phyloP scores from a whole-genome alignment of 2,113 vertebrate species.

The Callipepla californica region DNA sequence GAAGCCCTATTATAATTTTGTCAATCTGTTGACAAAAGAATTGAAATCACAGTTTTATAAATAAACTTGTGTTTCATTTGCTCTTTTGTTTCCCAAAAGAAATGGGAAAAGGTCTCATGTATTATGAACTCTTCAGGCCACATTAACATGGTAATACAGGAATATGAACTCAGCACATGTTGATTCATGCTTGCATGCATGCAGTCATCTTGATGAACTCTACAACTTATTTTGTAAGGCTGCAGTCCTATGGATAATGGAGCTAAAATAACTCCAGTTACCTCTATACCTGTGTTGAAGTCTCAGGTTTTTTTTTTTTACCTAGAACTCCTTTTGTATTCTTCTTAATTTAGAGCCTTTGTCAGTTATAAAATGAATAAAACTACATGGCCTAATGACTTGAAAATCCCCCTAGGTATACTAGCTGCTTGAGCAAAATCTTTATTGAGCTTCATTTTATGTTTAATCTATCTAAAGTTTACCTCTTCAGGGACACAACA shows the following conservation, averaged over 20 bases:
- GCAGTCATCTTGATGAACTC: accelerated
- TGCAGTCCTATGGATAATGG: neutral
- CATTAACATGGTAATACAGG: neutral
- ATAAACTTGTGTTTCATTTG: neutral
- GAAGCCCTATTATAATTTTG: neutral
- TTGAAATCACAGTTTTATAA: neutral
- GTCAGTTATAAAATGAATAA: neutral
- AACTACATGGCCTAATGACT: neutral
- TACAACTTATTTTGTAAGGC: neutral
- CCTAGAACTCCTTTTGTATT: neutral
- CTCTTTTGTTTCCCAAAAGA: neutral
- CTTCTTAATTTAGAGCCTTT: neutral
- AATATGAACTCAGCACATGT: accelerated
- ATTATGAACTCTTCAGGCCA: neutral
- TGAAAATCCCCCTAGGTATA: neutral
- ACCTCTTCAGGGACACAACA: neutral
- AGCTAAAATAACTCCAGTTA: neutral
- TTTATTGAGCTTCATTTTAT: neutral
- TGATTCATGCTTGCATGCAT: neutral
- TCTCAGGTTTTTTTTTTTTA: neutral
- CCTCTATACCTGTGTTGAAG: neutral
- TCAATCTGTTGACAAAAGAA: neutral
- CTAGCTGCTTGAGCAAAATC: neutral
- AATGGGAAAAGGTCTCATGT: neutral
- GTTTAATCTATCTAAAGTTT: neutral